phyloP scores from a whole-genome alignment of 2,888 invertebrate species.

The Charanyca ferruginea region DNA sequence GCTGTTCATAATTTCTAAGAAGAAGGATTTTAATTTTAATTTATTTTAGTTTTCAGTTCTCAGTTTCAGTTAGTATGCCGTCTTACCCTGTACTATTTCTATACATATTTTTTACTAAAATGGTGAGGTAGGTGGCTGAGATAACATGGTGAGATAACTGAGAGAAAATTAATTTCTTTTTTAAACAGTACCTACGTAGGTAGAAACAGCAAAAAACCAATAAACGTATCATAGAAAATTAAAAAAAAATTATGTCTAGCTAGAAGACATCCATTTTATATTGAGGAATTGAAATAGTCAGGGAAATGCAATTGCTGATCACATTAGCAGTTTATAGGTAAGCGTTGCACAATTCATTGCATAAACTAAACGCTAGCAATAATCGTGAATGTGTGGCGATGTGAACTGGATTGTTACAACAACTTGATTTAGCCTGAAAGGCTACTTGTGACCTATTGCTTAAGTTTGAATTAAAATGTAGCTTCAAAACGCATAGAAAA shows the following conservation, averaged over 20 bases:
- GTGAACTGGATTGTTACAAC: constrained; percentile 33
- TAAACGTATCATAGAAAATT: neutral
- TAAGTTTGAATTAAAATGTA: constrained; percentile 12
- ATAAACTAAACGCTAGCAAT: constrained; percentile 50
- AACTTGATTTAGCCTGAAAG: constrained; percentile 18
- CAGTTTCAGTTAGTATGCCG: neutral
- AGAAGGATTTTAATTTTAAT: constrained; percentile 8
- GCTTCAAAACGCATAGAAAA: neutral
- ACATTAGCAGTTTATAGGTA: constrained; percentile 18
- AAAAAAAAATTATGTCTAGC: neutral
- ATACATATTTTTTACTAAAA: neutral
- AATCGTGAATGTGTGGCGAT: constrained; percentile 30
- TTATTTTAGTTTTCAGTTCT: neutral
- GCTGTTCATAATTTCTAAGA: constrained; percentile 22
- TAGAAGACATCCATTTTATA: no score
- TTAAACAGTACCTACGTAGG: no score
- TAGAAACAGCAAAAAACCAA: no score
- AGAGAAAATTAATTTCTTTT: no score
- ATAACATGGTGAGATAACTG: no score
- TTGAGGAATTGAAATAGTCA: neutral
- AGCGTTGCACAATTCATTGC: constrained; percentile 57
- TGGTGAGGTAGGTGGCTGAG: neutral
- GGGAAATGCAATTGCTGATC: constrained; percentile 14
- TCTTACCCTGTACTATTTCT: neutral
- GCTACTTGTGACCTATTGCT: constrained; percentile 31